phyloP scores from a whole-genome alignment of 2,797 vertebrate genomes.

The Toxotes lorentzi region DNA sequence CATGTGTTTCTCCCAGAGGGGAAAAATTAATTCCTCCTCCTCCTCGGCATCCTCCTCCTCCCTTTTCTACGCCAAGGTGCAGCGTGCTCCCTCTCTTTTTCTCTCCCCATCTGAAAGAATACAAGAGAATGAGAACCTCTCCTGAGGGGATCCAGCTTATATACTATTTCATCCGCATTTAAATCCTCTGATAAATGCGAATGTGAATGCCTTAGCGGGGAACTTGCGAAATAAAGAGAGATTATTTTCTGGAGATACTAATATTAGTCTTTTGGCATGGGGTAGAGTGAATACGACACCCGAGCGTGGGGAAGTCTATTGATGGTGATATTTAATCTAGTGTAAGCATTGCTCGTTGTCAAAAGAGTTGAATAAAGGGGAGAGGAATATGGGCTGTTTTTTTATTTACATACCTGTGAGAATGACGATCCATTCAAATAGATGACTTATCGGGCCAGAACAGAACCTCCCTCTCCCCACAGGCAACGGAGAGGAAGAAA shows the following conservation, averaged over 20 bases:
- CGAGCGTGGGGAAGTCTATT: constrained; percentile 83
- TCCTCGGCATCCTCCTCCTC: constrained; percentile 83
- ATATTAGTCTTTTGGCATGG: constrained; percentile 88
- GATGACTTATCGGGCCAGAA: constrained; percentile 84
- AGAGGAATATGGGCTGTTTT: constrained; percentile 70
- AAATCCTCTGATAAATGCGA: constrained; percentile 89
- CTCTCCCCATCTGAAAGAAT: constrained; percentile 80
- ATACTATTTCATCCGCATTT: constrained; percentile 89
- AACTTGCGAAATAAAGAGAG: constrained; percentile 86
- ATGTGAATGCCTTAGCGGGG: constrained; percentile 83
- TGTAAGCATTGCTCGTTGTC: constrained; percentile 77
- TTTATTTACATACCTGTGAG: constrained; percentile 84
- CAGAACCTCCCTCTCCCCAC: constrained; percentile 78
- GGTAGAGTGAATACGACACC: constrained; percentile 79
- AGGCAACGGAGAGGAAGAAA: constrained; percentile 72
- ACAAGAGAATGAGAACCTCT: constrained; percentile 86
- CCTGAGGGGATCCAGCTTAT: constrained; percentile 89
- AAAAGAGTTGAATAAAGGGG: constrained; percentile 76
- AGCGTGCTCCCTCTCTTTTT: constrained; percentile 80
- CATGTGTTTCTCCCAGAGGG: constrained; percentile 87
- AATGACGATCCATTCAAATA: constrained; percentile 78
- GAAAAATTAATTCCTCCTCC: constrained; percentile 90
- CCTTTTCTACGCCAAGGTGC: constrained; percentile 86
- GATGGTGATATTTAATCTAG: constrained; percentile 84
- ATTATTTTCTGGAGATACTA: constrained; percentile 89